These are phyloP conservation scores for Cydia fagiglandana DNA, from an alignment of 1,140 invertebrate species.

Conservation along the genomic window DNA sequence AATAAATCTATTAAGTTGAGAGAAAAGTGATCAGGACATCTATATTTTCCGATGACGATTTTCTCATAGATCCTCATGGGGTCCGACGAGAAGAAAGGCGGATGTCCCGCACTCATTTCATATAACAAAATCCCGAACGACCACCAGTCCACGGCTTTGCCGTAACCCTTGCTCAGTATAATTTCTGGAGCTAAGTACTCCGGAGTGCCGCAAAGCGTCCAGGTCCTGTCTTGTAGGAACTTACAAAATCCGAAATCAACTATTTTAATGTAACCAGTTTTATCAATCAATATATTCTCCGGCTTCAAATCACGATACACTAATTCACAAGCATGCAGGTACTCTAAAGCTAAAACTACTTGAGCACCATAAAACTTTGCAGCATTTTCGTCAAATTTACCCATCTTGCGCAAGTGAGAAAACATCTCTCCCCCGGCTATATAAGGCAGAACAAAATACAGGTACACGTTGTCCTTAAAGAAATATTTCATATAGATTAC, in stretches of 20 bases:
- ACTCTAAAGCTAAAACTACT: slow-evolving; percentile 94
- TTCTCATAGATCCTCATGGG: slow-evolving; percentile 95
- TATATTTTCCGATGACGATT: slow-evolving; percentile 88
- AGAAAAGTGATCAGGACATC: slow-evolving; percentile 84
- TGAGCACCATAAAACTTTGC: slow-evolving; percentile 96
- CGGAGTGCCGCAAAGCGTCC: slow-evolving; percentile 97
- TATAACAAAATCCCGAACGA: slow-evolving; percentile 92
- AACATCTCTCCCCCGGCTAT: slow-evolving; percentile 92
- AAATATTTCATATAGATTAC: slow-evolving; percentile 89
- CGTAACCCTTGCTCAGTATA: slow-evolving; percentile 96
- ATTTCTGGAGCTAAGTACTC: slow-evolving; percentile 98
- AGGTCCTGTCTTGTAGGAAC: slow-evolving; percentile 91
- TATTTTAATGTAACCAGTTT: slow-evolving; percentile 90
- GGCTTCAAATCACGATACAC: slow-evolving; percentile 97
- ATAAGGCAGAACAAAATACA: slow-evolving; percentile 91
- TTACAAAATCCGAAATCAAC: slow-evolving; percentile 98
- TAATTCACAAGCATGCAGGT: slow-evolving; percentile 94
- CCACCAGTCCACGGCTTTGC: slow-evolving; percentile 98
- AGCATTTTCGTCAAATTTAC: slow-evolving; percentile 88
- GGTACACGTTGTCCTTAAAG: slow-evolving; percentile 92
- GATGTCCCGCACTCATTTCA: slow-evolving; percentile 90
- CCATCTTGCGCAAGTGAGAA: slow-evolving; percentile 84
- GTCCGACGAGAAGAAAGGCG: slow-evolving; percentile 91
- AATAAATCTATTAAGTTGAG: slow-evolving; percentile 92
- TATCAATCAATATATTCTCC: slow-evolving; percentile 96